Evolutionary conservation across 2,797 vertebrate genomes (phyloP), one percentile per base, ranked within the genome.

Genomic region (Erethizon dorsatum): DNA sequence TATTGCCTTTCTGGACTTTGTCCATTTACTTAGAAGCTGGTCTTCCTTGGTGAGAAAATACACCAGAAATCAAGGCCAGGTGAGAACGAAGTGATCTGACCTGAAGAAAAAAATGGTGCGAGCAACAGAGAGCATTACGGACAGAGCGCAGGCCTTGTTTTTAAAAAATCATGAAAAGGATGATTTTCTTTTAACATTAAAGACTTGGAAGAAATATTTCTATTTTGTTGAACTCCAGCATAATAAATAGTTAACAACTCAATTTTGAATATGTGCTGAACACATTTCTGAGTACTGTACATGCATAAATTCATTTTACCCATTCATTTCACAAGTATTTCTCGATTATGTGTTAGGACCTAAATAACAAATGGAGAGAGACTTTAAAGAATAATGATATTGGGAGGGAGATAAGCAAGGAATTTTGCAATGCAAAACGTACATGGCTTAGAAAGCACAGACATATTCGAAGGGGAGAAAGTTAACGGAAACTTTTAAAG

Each of bases 131-230:
- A 78, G 10, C 20, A 85, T 41, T 47, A 45, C 45, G 79, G 17
- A 79, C 6, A 22, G 26, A 75, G 14, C 24, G 17, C 37, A 31
- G 67, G 31, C 15, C n/a, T 95, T 96, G 77, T 47, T 95, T 87
- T 52, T 33, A 3, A 65, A 77, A 56, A 79, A 54, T 73, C 50
- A 78, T 24, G 28, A 57, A 86, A 91, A 78, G 4, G 2, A 92
- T 56, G 63, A 50, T 71, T 95, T 93, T 88, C 57, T 93, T 90
- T 96, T 88, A 91, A 67, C n/a, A 24, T 77, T 90, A 84, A 50
- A 45, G 31, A 83, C 13, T 47, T 85, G 67, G 26, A 92, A 83
- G 26, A 91, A 88, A 84, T 47, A 57, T 88, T 91, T 75, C 79
- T 85, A 67, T 17, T 77, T 85, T 78, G n/a, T 88, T 59, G 28